Conservation (phyloP, 2,797 vertebrate species). For the Rhinella marina region DNA sequence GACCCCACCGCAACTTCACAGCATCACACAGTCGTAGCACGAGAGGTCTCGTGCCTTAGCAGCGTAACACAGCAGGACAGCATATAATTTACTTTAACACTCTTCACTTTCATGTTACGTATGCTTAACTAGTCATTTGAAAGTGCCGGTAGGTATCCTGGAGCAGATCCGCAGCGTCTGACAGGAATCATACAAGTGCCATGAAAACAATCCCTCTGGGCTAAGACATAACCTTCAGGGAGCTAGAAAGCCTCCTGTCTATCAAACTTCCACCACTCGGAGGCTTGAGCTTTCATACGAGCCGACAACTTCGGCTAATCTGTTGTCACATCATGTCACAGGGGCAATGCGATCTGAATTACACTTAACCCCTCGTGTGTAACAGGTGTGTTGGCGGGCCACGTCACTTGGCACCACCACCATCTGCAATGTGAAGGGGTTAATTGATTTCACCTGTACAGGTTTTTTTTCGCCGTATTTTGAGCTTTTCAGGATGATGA, state of each 20-base stretch:
- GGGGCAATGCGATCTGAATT: constrained; percentile 21
- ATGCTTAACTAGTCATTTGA: constrained; percentile 45
- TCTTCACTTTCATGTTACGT: constrained; percentile 25
- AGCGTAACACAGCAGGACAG: not conserved
- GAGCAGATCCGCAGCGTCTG: constrained; percentile 21
- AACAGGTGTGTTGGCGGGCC: not conserved
- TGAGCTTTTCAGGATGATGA: not conserved
- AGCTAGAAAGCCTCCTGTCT: constrained; percentile 42
- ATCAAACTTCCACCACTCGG: constrained; percentile 28
- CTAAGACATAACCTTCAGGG: constrained; percentile 41
- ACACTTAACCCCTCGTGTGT: constrained; percentile 20
- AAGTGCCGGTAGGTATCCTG: constrained; percentile 39
- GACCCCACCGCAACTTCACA: not conserved
- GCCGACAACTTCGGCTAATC: constrained; percentile 35
- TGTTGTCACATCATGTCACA: constrained; percentile 48
- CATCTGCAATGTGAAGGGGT: not conserved
- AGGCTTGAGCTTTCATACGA: constrained; percentile 12
- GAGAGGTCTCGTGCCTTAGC: not conserved
- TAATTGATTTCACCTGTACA: constrained; percentile 10
- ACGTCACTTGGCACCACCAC: not conserved
- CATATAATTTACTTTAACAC: constrained; percentile 23
- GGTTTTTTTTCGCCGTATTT: not conserved
- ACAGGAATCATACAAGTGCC: constrained; percentile 42
- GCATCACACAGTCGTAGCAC: not conserved
- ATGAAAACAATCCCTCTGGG: constrained; percentile 40